Evolutionary conservation across 2,888 invertebrate species (phyloP).

Genomic region (Bellardia pandia): DNA sequence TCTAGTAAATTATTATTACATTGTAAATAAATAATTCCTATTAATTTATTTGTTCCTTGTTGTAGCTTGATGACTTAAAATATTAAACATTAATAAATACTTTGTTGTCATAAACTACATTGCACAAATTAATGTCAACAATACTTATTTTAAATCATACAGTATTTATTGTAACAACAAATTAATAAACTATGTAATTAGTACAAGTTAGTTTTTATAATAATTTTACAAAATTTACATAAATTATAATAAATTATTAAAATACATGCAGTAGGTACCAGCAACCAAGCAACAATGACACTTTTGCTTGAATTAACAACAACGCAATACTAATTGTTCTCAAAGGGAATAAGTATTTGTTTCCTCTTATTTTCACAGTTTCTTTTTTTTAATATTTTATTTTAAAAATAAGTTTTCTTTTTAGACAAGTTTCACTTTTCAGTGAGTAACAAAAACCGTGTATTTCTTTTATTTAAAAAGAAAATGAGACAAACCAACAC

Average conservation of each 20-base stretch:
- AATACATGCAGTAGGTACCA: slow-evolving; percentile 4
- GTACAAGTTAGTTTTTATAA: not conserved
- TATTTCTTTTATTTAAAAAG: slow-evolving; percentile 1
- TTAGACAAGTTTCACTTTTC: slow-evolving; percentile 45
- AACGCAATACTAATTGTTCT: slow-evolving; percentile 60
- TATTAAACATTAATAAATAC: too few species aligned
- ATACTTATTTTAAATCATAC: too few species aligned
- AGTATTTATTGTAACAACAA: too few species aligned
- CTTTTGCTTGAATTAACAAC: not conserved
- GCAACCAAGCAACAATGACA: not conserved
- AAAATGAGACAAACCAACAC: not conserved
- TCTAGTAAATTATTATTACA: too few species aligned
- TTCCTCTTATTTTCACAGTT: not conserved
- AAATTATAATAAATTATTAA: not conserved
- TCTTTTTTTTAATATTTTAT: not conserved
- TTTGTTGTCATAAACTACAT: too few species aligned
- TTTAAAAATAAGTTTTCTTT: slow-evolving; percentile 16
- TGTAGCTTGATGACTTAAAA: too few species aligned
- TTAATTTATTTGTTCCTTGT: too few species aligned
- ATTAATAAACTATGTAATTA: not conserved
- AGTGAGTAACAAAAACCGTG: not conserved
- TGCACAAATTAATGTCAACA: too few species aligned
- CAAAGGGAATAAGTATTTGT: slow-evolving; percentile 46
- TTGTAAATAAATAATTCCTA: too few species aligned
- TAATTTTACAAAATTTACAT: not conserved